Evolutionary conservation across 2,797 vertebrate species (phyloP).

Genomic region (Micropoecilia bifurca): DNA sequence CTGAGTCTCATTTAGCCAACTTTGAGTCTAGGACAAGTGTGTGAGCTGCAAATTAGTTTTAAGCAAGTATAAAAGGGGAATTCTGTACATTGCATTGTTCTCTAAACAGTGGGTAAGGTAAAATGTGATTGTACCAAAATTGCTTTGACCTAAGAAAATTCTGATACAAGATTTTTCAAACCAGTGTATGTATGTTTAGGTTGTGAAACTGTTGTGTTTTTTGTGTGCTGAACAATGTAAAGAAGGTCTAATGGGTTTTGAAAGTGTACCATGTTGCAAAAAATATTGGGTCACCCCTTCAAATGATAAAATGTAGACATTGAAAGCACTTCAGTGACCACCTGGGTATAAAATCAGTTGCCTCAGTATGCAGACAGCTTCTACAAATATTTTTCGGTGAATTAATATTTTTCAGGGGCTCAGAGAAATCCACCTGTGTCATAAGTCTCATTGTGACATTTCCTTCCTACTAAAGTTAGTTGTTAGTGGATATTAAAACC

Average conservation of each 20-base stretch:
- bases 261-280: not conserved
- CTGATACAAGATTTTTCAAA: not conserved
- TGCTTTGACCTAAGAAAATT: not conserved
- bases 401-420: not conserved
- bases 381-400: not conserved
- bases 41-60: not conserved
- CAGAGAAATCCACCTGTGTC: not conserved
- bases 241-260: not conserved
- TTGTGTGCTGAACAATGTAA: not conserved
- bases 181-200: too few species aligned
- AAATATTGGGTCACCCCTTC: not conserved
- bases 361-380: not conserved
- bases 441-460: not conserved
- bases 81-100: not conserved
- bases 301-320: not conserved
- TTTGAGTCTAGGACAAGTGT: constrained; percentile 2
- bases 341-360: not conserved
- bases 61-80: not conserved
- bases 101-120: not conserved
- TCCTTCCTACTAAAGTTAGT: not conserved
- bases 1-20: constrained; percentile 23
- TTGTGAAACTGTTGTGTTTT: too few species aligned
- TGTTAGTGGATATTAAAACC: not conserved
- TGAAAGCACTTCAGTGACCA: not conserved
- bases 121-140: not conserved